Conservation (phyloP, 2,797 vertebrate species). For the Falco naumanni region DNA sequence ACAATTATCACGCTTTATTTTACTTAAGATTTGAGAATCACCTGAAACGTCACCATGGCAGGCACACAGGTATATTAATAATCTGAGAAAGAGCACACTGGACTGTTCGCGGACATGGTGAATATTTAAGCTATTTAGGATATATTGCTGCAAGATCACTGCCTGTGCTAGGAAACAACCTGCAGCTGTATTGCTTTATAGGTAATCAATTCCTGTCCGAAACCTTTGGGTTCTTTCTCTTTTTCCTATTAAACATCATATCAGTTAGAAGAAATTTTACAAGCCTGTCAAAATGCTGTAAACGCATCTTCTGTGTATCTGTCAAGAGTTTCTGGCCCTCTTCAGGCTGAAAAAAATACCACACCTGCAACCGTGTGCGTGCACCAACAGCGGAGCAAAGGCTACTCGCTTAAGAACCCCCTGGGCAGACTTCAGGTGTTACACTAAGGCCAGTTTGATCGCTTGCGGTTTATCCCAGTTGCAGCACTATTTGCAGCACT, state of each 20-base stretch:
- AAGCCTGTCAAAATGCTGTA: neutral
- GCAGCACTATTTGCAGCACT: neutral
- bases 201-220: neutral
- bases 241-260: neutral
- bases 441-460: no score
- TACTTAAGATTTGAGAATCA: conserved; percentile 31
- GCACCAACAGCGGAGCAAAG: neutral
- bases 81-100: conserved; percentile 34
- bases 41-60: conserved; percentile 23
- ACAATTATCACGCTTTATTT: conserved; percentile 53
- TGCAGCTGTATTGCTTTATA: conserved; percentile 7
- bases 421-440: neutral
- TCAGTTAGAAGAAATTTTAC: neutral
- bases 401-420: neutral
- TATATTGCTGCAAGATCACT: conserved; percentile 1
- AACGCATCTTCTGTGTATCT: neutral
- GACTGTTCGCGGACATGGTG: conserved; percentile 25
- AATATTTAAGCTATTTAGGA: conserved; percentile 43
- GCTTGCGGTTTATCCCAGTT: neutral
- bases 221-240: conserved; percentile 8
- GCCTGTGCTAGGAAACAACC: neutral
- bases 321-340: conserved; percentile 7
- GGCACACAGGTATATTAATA: conserved; percentile 29
- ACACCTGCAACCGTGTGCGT: neutral
- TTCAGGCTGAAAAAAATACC: conserved; percentile 4